A percentile compares a stretch with the other conserved stretches of the same genome.
Evolutionary conservation across 30 jellyfish, hydroid and myxozoan genomes (phyloP).

Genomic region (Catostylus mosaicus): DNA sequence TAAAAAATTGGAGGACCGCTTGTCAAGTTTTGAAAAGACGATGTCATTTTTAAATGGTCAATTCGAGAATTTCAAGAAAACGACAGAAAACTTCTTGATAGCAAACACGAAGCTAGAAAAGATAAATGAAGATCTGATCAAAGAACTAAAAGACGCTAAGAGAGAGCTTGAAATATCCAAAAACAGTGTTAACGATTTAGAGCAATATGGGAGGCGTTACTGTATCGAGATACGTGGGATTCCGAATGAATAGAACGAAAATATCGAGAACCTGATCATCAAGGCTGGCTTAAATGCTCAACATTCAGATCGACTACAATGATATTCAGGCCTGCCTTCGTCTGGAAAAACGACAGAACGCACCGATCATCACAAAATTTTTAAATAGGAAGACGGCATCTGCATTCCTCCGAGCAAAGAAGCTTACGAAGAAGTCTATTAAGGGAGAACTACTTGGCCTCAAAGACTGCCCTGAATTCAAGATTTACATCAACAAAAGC

Average conservation of each 20-base stretch:
- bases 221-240: slow-evolving; percentile 24
- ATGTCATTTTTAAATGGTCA: slow-evolving; percentile 31
- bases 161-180: slow-evolving; percentile 22
- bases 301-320: slow-evolving; percentile 8
- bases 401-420: slow-evolving; percentile 17
- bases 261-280: slow-evolving; percentile 8
- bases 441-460: slow-evolving; percentile 21
- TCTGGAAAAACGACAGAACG: slow-evolving; percentile 12
- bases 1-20: slow-evolving; percentile 39
- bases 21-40: slow-evolving; percentile 16
- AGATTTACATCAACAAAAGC: slow-evolving; percentile 14
- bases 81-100: slow-evolving; percentile 36
- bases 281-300: slow-evolving; percentile 23
- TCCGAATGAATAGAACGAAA: slow-evolving; percentile 20
- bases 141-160: slow-evolving; percentile 17
- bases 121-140: slow-evolving; percentile 10
- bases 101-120: slow-evolving; percentile 20
- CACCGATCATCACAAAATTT: slow-evolving; percentile 17
- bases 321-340: slow-evolving; percentile 36
- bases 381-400: slow-evolving; percentile 27
- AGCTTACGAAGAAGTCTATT: slow-evolving; percentile 3
- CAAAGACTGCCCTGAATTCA: slow-evolving; percentile 2
- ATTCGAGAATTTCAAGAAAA: slow-evolving; percentile 20
- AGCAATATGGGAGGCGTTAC: slow-evolving; percentile 47
- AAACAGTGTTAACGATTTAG: slow-evolving; percentile 14